phyloP scores from a whole-genome alignment of 2,888 invertebrate species.

The Nudaria mundana region DNA sequence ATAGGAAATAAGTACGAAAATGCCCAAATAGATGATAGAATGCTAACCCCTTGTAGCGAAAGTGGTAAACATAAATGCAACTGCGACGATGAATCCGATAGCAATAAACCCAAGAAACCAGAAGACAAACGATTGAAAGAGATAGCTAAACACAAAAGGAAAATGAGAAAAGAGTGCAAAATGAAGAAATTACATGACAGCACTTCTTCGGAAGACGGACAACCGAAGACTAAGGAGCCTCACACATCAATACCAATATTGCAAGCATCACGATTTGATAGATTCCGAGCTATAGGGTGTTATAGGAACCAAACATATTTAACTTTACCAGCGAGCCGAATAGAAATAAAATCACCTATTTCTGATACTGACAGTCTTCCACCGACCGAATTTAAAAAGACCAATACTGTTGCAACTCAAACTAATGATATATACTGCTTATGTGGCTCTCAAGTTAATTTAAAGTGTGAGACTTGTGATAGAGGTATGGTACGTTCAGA shows the following conservation, averaged over 20 bases:
- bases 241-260: conserved; percentile 75
- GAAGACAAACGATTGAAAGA: conserved; percentile 69
- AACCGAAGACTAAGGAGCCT: conserved; percentile 48
- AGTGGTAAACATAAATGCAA: conserved; percentile 90
- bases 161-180: conserved; percentile 68
- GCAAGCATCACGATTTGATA: conserved; percentile 73
- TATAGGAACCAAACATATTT: conserved; percentile 73
- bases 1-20: conserved; percentile 49
- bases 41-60: conserved; percentile 86
- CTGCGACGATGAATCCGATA: conserved; percentile 86
- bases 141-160: conserved; percentile 72
- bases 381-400: conserved; percentile 58
- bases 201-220: conserved; percentile 63
- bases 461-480: conserved; percentile 43
- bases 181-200: conserved; percentile 66
- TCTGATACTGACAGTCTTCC: conserved; percentile 47
- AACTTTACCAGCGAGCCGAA: conserved; percentile 64
- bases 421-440: conserved; percentile 64
- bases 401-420: conserved; percentile 63
- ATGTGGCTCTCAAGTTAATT: conserved; percentile 53
- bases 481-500: conserved; percentile 66
- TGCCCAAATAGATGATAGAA: conserved; percentile 83
- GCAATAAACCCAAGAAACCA: conserved; percentile 53
- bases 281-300: conserved; percentile 71
- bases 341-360: conserved; percentile 65